Evolutionary conservation across 2,888 invertebrate genomes (phyloP), one percentile per base, ranked within the genome.

Genomic region (Epirrhoe alternata): DNA sequence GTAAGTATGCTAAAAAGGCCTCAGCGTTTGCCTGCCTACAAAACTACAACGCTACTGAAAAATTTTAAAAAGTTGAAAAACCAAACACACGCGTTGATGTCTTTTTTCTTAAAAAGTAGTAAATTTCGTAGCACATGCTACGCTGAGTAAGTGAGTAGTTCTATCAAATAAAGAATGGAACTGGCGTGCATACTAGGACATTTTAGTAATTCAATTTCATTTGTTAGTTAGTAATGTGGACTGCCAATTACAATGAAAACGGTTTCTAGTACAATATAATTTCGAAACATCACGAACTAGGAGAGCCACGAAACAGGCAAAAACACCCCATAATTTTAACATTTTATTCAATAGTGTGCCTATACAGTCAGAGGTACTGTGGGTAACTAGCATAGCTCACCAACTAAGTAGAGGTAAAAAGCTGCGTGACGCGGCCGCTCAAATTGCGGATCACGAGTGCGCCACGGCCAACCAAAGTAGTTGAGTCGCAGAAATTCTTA

Each of bases 341-440:
- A 7, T 12, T 6, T 47, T 47, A 14, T 47, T 16, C 6, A 16
- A 16, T 33, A 42, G 42, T 47, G 14, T 14, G n/a, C n/a, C n/a
- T n/a, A 47, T 73, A 75, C 76, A 77, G 73, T 80, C 77, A 80
- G 77, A 69, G 77, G 72, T 70, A 74, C 73, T 74, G 80, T 80
- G 85, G 85, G 86, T 89, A 86, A 86, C 76, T 80, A 76, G 80
- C 90, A 88, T 89, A 90, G 79, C 88, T 87, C 90, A 90, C 92
- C 91, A 87, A 87, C 80, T 86, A 86, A 24, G 3, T 1, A 3
- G 79, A 88, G 83, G 83, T 84, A 91, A 91, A 92, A 92, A 89
- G 82, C 76, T 71, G 82, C 86, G 86, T 84, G 85, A 83, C 85
- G 82, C 75, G 74, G 72, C 72, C 73, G 79, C 76, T 79, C 75